A percentile compares a stretch with the other conserved stretches of the same genome.
Evolutionary conservation across 2,797 vertebrate genomes (phyloP).

Genomic region (Myotis pilosus): DNA sequence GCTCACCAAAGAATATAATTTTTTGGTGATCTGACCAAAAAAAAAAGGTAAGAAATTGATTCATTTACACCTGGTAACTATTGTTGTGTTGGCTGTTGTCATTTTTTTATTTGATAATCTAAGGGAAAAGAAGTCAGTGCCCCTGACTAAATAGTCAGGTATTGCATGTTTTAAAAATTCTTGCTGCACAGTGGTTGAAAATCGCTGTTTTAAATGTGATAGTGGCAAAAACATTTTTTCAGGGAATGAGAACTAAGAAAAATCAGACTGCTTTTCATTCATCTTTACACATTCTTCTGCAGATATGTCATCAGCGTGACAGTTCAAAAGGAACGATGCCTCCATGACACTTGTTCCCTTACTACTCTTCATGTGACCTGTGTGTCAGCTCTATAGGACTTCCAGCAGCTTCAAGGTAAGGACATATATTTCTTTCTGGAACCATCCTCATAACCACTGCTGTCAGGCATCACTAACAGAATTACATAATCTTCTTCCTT

Average conservation of each 20-base stretch:
- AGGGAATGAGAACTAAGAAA: slow-evolving; percentile 2
- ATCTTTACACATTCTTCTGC: not conserved
- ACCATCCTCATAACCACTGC: not conserved
- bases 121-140: not conserved
- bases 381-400: not conserved
- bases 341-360: not conserved
- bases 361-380: not conserved
- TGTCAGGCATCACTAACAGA: not conserved
- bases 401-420: not conserved
- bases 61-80: not conserved
- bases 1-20: not conserved
- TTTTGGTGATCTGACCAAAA: not conserved
- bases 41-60: not conserved
- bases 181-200: not conserved
- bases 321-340: not conserved
- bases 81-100: not conserved
- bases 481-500: not conserved
- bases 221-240: not conserved
- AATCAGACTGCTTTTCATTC: not conserved
- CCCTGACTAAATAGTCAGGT: not conserved
- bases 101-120: not conserved
- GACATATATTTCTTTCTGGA: not conserved
- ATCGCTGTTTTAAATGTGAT: not conserved
- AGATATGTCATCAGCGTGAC: not conserved
- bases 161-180: not conserved